Evolutionary conservation across 2,888 invertebrate species (phyloP), one percentile per base, ranked within the genome.

Genomic region (Drosophila nigricruria): DNA sequence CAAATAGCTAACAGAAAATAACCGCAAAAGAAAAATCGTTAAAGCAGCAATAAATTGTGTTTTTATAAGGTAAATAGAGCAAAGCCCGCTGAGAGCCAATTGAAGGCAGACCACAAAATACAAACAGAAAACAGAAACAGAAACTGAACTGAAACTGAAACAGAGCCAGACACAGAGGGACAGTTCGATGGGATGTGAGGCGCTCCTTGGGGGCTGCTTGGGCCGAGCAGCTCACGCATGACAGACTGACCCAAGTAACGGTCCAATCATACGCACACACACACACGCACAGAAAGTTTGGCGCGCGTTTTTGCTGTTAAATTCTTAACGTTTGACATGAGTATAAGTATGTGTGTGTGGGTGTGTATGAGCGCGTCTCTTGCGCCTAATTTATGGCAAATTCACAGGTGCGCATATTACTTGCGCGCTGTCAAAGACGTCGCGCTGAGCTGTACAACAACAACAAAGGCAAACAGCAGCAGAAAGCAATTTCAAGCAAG

Each of bases 1-100:
- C 16, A 73, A 16, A 65, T 43, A 57, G 30, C 36, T 54, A 65
- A 61, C 69, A 65, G 47, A 67, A 67, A 75, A 71, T 70, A 70
- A 70, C 64, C 78, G 66, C 66, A 70, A 53, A 77, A 59, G 73
- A 71, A 76, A 83, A 88, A 88, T 77, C 81, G 87, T 81, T 79
- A 76, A 77, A 70, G 77, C 77, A 81, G 84, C 87, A 84, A 88
- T 88, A 86, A 83, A 86, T 86, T 88, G 76, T 86, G 84, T 88
- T 85, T 85, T 88, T 86, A 83, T 88, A 88, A 88, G 89, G 86
- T 88, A 86, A 86, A 88, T 88, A 83, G 87, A 88, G 84, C 89
- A 86, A 81, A 88, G 75, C 72, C 85, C 88, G 76, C 60, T 77
- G 88, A 87, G 79, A 79, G 88, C 85, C 88, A 88, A 83, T 88